These are phyloP conservation scores for Psilopogon haemacephalus DNA, from an alignment of 2,113 vertebrate species.

Conservation along the genomic window DNA sequence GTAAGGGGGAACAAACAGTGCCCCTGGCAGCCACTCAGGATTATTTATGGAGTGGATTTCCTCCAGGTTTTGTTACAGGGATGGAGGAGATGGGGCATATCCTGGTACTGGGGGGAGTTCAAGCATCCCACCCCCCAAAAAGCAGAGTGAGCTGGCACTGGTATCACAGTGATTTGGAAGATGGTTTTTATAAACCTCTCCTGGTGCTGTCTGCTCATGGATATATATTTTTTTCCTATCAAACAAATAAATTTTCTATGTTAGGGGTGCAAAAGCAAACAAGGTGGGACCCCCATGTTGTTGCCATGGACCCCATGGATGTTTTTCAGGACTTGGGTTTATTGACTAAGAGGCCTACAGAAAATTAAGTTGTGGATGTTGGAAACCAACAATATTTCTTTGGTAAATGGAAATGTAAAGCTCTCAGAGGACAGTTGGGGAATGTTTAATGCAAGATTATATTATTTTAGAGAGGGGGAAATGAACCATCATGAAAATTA, in stretches of 20 bases:
- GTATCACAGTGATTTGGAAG: not conserved
- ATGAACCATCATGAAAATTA: not conserved
- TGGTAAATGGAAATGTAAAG: not conserved
- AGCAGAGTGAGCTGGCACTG: accelerated
- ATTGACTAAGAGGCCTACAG: not conserved
- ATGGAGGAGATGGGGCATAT: not conserved
- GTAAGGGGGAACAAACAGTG: conserved; percentile 12
- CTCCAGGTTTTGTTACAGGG: conserved; percentile 22
- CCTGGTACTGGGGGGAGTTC: not conserved
- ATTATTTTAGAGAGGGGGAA: not conserved
- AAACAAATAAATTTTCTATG: not conserved
- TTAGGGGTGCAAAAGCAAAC: not conserved
- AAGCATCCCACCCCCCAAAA: not conserved
- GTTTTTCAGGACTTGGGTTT: not conserved
- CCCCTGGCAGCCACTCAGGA: not conserved
- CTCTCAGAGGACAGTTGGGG: accelerated
- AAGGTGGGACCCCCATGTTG: not conserved
- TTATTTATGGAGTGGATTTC: conserved; percentile 55
- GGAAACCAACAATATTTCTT: not conserved
- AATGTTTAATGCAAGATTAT: not conserved
- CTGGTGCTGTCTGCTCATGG: not conserved
- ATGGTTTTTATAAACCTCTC: not conserved
- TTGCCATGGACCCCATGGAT: accelerated
- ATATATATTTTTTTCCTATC: not conserved
- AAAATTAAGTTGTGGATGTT: not conserved